Conservation (phyloP, 1,140 invertebrate species). For the Varroa destructor region DNA sequence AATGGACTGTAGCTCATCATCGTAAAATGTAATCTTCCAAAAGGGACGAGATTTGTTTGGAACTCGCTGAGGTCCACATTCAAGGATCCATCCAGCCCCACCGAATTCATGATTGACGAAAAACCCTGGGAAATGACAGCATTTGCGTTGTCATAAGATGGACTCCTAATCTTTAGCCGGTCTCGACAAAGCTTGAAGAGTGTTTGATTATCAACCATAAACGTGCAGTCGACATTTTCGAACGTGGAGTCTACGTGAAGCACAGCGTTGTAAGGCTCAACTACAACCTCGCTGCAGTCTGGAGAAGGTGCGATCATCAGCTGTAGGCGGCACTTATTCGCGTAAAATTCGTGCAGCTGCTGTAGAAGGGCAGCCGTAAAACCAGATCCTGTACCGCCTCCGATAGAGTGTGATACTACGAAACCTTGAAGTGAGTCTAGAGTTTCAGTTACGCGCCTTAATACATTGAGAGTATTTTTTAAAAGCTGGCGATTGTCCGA, state of each 20-base stretch:
- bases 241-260: conserved; percentile 41
- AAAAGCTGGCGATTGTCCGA: conserved; percentile 43
- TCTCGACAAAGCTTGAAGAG: conserved; percentile 43
- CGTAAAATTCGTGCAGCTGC: conserved; percentile 42
- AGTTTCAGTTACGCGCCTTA: conserved; percentile 31
- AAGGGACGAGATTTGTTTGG: conserved; percentile 37
- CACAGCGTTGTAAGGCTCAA: conserved; percentile 45
- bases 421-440: conserved; percentile 40
- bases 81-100: conserved; percentile 34
- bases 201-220: conserved; percentile 43
- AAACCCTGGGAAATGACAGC: conserved; percentile 41
- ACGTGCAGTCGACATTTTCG: conserved; percentile 40
- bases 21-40: conserved; percentile 40
- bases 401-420: conserved; percentile 41
- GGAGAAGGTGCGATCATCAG: conserved; percentile 32
- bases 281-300: conserved; percentile 42
- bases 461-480: conserved; percentile 31
- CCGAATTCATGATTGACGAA: conserved; percentile 35
- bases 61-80: conserved; percentile 39
- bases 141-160: conserved; percentile 42
- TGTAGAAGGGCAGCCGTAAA: conserved; percentile 45
- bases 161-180: conserved; percentile 43
- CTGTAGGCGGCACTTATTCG: conserved; percentile 44
- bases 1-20: conserved; percentile 34
- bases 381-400: conserved; percentile 35